Conservation (phyloP, 2,113 vertebrate species). For the Paradoxurus hermaphroditus region DNA sequence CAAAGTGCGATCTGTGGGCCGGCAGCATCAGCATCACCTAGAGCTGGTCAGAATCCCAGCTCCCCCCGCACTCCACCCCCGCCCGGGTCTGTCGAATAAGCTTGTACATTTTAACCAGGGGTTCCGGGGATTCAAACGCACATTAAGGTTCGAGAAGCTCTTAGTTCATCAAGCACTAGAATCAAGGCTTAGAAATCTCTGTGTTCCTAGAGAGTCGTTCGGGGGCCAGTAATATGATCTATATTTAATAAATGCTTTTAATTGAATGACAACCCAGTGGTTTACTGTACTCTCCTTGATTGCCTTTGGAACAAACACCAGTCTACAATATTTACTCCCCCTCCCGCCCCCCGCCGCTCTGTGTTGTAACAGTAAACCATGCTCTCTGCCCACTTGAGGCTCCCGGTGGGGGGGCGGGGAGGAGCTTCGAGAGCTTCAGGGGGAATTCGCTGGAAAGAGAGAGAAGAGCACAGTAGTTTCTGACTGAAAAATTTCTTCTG, state of each 20-base stretch:
- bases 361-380: conserved; percentile 53
- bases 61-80: too few relatives aligned
- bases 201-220: conserved; percentile 1
- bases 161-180: conserved; percentile 4
- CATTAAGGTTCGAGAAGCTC: conserved; percentile 25
- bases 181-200: conserved; percentile 31
- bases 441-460: background rate
- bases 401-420: background rate
- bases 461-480: conserved; percentile 13
- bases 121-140: background rate
- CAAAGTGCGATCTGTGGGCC: background rate
- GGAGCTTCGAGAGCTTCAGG: conserved; percentile 6
- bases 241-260: conserved; percentile 42
- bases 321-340: background rate
- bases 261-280: background rate
- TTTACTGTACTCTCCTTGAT: background rate
- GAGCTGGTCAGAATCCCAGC: background rate
- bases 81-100: conserved; percentile 11
- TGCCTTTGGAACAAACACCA: conserved; percentile 27
- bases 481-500: conserved; percentile 17
- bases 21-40: background rate
- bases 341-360: background rate
- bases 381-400: background rate
- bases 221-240: conserved; percentile 2
- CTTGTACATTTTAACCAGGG: conserved; percentile 5